phyloP scores from a whole-genome alignment of 2,888 invertebrate genomes.

The Dyspetes luteomarginatus region DNA sequence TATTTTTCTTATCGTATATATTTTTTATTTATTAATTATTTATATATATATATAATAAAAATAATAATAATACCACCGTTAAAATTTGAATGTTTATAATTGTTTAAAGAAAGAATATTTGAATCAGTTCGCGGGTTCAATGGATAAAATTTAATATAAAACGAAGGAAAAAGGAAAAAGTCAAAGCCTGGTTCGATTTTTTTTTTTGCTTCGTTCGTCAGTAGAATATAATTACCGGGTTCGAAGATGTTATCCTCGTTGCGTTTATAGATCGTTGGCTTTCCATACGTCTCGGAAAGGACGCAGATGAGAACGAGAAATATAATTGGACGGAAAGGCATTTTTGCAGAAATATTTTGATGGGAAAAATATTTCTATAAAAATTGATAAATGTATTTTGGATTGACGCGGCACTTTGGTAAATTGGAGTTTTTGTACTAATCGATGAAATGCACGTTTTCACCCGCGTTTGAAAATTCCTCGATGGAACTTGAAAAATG shows the following conservation, averaged over 20 bases:
- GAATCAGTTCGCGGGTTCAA: too few relatives aligned
- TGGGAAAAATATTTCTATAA: background rate
- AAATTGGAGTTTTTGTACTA: background rate
- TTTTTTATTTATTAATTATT: too few relatives aligned
- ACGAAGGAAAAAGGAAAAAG: too few relatives aligned
- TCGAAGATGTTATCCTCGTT: conserved; percentile 80
- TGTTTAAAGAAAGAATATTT: too few relatives aligned
- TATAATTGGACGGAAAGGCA: conserved; percentile 52
- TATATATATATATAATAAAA: too few relatives aligned
- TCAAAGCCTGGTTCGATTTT: too few relatives aligned
- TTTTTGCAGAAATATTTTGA: conserved; percentile 31
- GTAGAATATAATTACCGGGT: conserved; percentile 74
- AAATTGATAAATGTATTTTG: background rate
- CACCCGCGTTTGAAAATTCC: conserved; percentile 31
- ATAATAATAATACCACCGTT: too few relatives aligned
- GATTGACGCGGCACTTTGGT: background rate
- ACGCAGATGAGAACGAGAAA: conserved; percentile 65
- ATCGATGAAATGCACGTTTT: background rate
- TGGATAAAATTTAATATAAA: too few relatives aligned
- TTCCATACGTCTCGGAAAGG: conserved; percentile 69
- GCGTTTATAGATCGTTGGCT: conserved; percentile 79
- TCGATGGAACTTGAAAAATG: conserved; percentile 33
- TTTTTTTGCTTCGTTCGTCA: conserved; percentile 35
- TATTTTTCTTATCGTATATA: too few relatives aligned
- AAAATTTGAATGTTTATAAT: too few relatives aligned